These are phyloP conservation scores for Menidia menidia DNA, from an alignment of 2,797 vertebrate genomes.

Conservation along the genomic window DNA sequence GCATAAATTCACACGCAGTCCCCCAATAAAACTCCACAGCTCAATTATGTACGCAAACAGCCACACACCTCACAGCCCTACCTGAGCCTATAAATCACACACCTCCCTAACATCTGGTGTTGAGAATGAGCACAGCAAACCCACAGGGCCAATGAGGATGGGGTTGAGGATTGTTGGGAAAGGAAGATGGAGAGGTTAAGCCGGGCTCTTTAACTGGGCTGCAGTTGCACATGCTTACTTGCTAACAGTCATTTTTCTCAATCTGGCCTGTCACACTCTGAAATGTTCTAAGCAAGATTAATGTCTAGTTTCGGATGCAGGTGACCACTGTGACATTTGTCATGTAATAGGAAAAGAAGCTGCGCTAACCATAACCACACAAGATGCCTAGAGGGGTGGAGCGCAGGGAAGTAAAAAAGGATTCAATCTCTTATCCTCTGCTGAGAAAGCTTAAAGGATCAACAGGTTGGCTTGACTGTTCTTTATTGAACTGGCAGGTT, in stretches of 20 bases:
- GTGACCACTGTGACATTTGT: constrained; percentile 74
- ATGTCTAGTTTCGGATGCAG: constrained; percentile 70
- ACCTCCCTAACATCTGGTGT: constrained; percentile 61
- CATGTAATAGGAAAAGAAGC: constrained; percentile 59
- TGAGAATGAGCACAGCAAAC: constrained; percentile 56
- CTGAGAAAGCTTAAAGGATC: constrained; percentile 38
- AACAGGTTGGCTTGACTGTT: constrained; percentile 41
- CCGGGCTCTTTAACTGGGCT: constrained; percentile 37
- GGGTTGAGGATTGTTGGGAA: constrained; percentile 4
- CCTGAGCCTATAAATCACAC: constrained; percentile 75
- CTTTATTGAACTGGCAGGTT: constrained; percentile 13
- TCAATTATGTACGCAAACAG: constrained; percentile 78
- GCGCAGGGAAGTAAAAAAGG: constrained; percentile 12
- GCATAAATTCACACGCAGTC: constrained; percentile 25
- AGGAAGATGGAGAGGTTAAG: constrained; percentile 47
- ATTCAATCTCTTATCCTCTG: constrained; percentile 10
- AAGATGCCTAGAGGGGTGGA: not conserved
- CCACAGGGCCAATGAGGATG: constrained; percentile 54
- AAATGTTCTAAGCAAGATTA: constrained; percentile 79
- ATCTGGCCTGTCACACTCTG: constrained; percentile 75
- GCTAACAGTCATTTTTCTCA: constrained; percentile 82
- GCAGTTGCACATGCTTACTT: constrained; percentile 38
- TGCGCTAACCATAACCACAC: constrained; percentile 31
- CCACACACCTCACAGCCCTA: constrained; percentile 62
- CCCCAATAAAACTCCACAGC: constrained; percentile 59